A percentile compares a stretch with the other conserved stretches of the same genome.
Evolutionary conservation across 2,113 vertebrate species (phyloP).

Genomic region (Ophiodon elongatus): DNA sequence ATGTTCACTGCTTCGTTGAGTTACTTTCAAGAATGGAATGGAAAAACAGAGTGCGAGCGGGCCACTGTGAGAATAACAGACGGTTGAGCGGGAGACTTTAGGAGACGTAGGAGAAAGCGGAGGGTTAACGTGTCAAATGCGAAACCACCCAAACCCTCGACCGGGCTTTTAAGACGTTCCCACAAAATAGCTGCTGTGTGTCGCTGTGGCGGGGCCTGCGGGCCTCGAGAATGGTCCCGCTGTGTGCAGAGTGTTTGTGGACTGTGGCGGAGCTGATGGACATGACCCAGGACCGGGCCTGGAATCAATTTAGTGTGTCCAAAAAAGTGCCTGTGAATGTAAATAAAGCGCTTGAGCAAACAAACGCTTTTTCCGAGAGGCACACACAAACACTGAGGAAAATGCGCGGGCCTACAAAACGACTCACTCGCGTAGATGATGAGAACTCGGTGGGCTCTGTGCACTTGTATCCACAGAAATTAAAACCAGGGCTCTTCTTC

Average conservation of each 20-base stretch:
- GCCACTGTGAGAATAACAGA: not conserved
- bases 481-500: conserved; percentile 72
- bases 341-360: conserved; percentile 85
- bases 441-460: conserved; percentile 59
- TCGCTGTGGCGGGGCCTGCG: conserved; percentile 41
- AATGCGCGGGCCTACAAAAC: conserved; percentile 63
- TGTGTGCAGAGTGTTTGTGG: conserved; percentile 79
- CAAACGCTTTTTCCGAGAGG: conserved; percentile 78
- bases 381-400: conserved; percentile 71
- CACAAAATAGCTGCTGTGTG: conserved; percentile 81
- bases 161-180: conserved; percentile 61
- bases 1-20: conserved; percentile 21
- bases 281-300: conserved; percentile 83
- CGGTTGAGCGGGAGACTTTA: conserved; percentile 19
- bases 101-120: conserved; percentile 43
- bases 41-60: conserved; percentile 12
- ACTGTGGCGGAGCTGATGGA: conserved; percentile 82
- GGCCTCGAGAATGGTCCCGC: conserved; percentile 73
- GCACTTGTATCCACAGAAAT: conserved; percentile 66
- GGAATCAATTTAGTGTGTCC: conserved; percentile 85
- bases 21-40: conserved; percentile 44
- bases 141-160: conserved; percentile 52
- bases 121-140: conserved; percentile 61
- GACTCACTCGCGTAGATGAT: conserved; percentile 57
- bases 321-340: conserved; percentile 81